Evolutionary conservation across 1,140 invertebrate species (phyloP).

Genomic region (Pollicipes pollicipes): DNA sequence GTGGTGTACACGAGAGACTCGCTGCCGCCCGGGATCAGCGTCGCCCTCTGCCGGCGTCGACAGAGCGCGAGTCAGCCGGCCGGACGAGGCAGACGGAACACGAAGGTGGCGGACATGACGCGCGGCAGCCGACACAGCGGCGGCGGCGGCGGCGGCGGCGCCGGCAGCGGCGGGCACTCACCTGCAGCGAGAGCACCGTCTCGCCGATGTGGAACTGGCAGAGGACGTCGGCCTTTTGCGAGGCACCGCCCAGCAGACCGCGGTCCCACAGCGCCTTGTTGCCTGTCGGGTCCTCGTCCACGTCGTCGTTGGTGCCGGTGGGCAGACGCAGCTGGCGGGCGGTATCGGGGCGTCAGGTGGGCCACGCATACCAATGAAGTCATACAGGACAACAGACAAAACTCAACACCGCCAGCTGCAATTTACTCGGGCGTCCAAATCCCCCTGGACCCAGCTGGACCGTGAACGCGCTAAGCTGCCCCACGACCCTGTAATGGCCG

Average conservation of each 20-base stretch:
- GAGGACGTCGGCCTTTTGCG: slow-evolving; percentile 80
- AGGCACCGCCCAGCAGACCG: slow-evolving; percentile 86
- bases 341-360: too few species aligned
- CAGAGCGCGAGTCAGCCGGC: slow-evolving; percentile 24
- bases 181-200: slow-evolving; percentile 7
- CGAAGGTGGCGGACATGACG: neutral
- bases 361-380: neutral
- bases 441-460: neutral
- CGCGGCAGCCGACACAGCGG: neutral
- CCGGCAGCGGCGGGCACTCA: slow-evolving; percentile 1
- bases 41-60: slow-evolving; percentile 53
- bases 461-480: neutral
- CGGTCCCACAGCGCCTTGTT: slow-evolving; percentile 97
- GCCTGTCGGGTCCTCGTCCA: slow-evolving; percentile 97
- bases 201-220: neutral
- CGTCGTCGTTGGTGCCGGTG: slow-evolving; percentile 80
- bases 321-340: slow-evolving; percentile 52
- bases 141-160: neutral
- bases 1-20: slow-evolving; percentile 91
- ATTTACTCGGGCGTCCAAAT: slow-evolving; percentile 1
- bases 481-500: too few species aligned
- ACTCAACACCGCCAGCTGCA: neutral
- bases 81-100: neutral
- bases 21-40: slow-evolving; percentile 88
- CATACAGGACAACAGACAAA: neutral